Evolutionary conservation across 2,113 vertebrate species (phyloP), one percentile per base, ranked within the genome.

Genomic region (Apodemus sylvaticus): DNA sequence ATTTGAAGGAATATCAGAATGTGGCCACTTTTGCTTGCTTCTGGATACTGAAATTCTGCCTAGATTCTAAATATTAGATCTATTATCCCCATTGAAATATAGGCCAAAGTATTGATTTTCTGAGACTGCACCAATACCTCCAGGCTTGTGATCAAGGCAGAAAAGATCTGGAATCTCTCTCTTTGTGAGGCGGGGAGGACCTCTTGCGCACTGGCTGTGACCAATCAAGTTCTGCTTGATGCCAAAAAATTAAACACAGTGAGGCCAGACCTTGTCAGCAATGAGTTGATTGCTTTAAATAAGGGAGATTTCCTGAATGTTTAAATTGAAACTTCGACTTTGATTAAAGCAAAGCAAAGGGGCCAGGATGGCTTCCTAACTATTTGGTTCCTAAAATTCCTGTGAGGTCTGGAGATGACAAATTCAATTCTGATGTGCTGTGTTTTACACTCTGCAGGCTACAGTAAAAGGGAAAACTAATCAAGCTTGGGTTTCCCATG

Each of bases 391-490:
- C 98, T 99, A 98, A 98, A 98, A 99, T 99, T 99, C 98, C 98
- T 99, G 98, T 98, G 99, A 98, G 99, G 99, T 99, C 98, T 98
- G 97, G 98, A 98, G 97, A 99, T 99, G 99, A 99, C 99, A 99
- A 99, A 99, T 98, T 99, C 98, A 99, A 99, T 99, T 99, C 98
- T 98, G 98, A 99, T 99, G 98, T 98, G 98, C 98, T 98, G 98
- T 98, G 98, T 98, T 99, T 99, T 99, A 99, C 99, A 99, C 98
- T 99, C 98, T 98, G 97, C 98, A 99, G 99, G 97, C 98, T 98
- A 88, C 95, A 98, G 98, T 98, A 98, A 98, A 98, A 98, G 98
- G 98, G 97, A 98, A 98, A 98, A 98, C 98, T 98, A 99, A 99
- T 99, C 99, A 99, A 98, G 99, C 98, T 98, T 98, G 97, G 97